Evolutionary conservation across 2,797 vertebrate genomes (phyloP).

Genomic region (Enteromius afrohamiltoni): DNA sequence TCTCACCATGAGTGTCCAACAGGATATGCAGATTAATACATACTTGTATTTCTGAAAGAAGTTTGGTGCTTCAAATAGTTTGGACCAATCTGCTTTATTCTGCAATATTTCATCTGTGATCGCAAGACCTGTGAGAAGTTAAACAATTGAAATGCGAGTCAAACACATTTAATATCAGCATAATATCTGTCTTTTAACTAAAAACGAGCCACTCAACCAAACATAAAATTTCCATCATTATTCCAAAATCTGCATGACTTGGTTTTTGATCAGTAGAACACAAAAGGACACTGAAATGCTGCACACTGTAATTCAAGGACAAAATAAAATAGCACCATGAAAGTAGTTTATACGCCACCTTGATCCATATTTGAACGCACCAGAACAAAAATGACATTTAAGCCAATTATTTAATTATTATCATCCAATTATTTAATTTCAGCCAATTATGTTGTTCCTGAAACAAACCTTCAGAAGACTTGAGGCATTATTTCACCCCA

Average conservation of each 20-base stretch:
- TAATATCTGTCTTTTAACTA: background rate
- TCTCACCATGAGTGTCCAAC: slow-evolving; percentile 69
- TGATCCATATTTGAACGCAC: background rate
- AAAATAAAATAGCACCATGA: background rate
- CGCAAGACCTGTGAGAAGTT: slow-evolving; percentile 78
- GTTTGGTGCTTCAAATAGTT: slow-evolving; percentile 94
- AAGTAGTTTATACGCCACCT: background rate
- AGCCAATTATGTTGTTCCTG: background rate
- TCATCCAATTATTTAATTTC: too few relatives aligned
- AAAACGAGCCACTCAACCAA: background rate
- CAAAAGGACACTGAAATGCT: background rate
- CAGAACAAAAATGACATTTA: background rate
- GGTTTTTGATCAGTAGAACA: background rate
- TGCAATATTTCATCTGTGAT: slow-evolving; percentile 91
- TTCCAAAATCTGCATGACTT: slow-evolving; percentile 4
- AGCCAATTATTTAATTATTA: background rate
- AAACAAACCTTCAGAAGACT: background rate
- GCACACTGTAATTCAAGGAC: background rate
- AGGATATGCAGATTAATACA: slow-evolving; percentile 86
- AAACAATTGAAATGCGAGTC: slow-evolving; percentile 21
- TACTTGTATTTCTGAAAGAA: slow-evolving; percentile 98
- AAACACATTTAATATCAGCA: background rate
- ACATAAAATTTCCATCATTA: background rate
- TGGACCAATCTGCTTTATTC: slow-evolving; percentile 91
- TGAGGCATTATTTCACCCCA: too few relatives aligned